Evolutionary conservation across 2,113 vertebrate genomes (phyloP).

Genomic region (Gallinago media): DNA sequence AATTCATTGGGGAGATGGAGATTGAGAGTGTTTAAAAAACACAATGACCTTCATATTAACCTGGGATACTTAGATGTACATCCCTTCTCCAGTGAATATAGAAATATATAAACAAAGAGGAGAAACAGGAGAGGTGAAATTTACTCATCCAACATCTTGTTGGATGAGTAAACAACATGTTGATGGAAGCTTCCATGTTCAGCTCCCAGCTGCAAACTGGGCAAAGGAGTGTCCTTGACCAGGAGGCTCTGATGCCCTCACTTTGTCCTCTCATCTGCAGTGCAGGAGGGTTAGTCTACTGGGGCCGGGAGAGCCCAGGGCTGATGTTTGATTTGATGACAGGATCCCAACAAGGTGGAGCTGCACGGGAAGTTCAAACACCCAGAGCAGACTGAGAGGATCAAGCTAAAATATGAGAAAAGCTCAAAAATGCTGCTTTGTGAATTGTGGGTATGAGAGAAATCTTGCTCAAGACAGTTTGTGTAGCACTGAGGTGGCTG

Average conservation of each 20-base stretch:
- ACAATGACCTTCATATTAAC: not conserved
- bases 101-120: not conserved
- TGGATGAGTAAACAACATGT: no score
- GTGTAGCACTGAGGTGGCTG: not conserved
- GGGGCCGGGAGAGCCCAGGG: no score
- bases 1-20: not conserved
- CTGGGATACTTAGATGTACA: not conserved
- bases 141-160: not conserved
- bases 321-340: not conserved
- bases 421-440: not conserved
- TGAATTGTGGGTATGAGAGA: not conserved
- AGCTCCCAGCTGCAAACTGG: not conserved
- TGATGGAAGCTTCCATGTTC: not conserved
- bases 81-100: not conserved
- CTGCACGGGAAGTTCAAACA: not conserved
- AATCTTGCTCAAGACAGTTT: not conserved
- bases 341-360: not conserved
- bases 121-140: not conserved
- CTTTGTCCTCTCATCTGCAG: not conserved
- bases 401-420: not conserved
- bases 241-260: rapidly evolving
- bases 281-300: not conserved
- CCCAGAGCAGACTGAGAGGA: not conserved
- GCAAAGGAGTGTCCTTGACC: not conserved
- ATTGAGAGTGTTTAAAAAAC: not conserved